These are phyloP conservation scores for Eristalis arbustorum DNA, from an alignment of 2,888 invertebrate genomes.

Conservation along the genomic window DNA sequence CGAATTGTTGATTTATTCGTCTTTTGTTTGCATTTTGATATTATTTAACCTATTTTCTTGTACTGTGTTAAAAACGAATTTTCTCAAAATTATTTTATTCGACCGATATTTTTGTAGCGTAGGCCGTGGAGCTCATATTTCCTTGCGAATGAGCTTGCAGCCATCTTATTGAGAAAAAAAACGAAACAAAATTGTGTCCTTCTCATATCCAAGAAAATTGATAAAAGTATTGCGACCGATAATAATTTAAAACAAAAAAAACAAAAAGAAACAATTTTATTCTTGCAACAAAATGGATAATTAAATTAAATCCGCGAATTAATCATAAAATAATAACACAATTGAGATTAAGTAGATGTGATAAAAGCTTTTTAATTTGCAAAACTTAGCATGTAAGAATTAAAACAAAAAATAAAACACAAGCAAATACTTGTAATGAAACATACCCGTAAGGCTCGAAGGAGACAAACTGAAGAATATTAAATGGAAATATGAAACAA, in stretches of 20 bases:
- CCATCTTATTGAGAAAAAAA: no score
- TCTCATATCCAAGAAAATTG: slow-evolving; percentile 52
- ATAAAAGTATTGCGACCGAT: slow-evolving; percentile 25
- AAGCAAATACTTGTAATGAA: slow-evolving; percentile 18
- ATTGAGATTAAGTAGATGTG: slow-evolving; percentile 70
- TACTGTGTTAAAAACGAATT: no score
- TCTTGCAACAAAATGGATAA: slow-evolving; percentile 9
- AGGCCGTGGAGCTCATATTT: no score
- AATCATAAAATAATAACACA: slow-evolving; percentile 31
- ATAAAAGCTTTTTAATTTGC: slow-evolving; percentile 69
- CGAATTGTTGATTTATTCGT: no score
- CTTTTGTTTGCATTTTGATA: no score
- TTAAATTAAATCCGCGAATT: slow-evolving; percentile 31
- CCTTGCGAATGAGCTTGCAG: not conserved
- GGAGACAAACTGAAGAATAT: slow-evolving; percentile 4
- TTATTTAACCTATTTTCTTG: no score
- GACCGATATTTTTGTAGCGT: not conserved
- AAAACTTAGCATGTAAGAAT: slow-evolving; percentile 55
- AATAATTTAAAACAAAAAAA: slow-evolving; percentile 5
- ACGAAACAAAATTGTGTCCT: slow-evolving; percentile 18
- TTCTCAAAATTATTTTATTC: no score
- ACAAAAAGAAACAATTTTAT: slow-evolving; percentile 23
- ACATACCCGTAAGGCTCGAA: slow-evolving; percentile 35
- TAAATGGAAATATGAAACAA: not conserved
- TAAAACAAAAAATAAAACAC: slow-evolving; percentile 11